Conservation (phyloP, 2,797 vertebrate genomes). For the Tapera naevia region DNA sequence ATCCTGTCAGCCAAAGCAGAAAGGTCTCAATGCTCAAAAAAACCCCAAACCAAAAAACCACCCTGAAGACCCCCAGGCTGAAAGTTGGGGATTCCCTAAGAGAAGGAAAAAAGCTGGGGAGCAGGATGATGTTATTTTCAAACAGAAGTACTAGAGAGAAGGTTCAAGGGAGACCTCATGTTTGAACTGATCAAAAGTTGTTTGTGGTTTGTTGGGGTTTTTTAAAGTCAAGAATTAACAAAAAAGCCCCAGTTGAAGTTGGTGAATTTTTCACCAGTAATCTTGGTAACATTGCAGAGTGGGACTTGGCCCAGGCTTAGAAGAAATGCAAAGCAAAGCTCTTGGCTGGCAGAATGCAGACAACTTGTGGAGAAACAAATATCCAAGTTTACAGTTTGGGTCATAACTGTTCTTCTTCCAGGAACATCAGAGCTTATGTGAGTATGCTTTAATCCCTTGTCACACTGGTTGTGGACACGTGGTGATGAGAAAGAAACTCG, state of each 20-base stretch:
- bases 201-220: not conserved
- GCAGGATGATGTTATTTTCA: accelerated
- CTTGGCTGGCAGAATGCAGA: not conserved
- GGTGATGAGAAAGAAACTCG: constrained; percentile 75
- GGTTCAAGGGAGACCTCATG: accelerated
- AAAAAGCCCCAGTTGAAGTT: not conserved
- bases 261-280: not conserved
- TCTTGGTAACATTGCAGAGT: not conserved
- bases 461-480: constrained; percentile 76
- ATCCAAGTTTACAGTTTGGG: not conserved
- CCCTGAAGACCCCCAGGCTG: not conserved
- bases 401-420: constrained; percentile 22
- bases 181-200: not conserved
- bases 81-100: not conserved
- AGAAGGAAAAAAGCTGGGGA: not conserved
- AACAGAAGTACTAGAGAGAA: not conserved
- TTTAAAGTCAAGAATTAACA: not conserved
- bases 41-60: not conserved
- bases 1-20: not conserved
- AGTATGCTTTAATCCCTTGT: constrained; percentile 76
- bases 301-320: not conserved
- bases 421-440: constrained; percentile 80
- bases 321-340: not conserved
- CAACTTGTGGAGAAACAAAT: not conserved
- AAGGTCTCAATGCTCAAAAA: not conserved